These are phyloP conservation scores for Thaumatotibia leucotreta DNA, from an alignment of 1,140 invertebrate genomes.

Conservation along the genomic window DNA sequence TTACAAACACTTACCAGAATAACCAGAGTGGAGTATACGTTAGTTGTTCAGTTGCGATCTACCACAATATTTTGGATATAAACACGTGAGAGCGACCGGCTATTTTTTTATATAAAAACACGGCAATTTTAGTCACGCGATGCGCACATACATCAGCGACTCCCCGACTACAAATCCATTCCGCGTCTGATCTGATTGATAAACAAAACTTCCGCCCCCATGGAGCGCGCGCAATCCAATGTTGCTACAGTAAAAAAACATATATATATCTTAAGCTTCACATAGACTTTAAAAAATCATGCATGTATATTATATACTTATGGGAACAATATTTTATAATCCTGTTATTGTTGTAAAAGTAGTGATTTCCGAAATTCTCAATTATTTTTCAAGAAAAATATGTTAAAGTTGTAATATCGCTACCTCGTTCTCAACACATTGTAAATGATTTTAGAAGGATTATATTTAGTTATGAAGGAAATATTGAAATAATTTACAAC, in stretches of 20 bases:
- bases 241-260: constrained; percentile 27
- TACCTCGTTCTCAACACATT: too few relatives aligned
- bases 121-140: not conserved
- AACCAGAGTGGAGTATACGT: not conserved
- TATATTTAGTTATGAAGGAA: too few relatives aligned
- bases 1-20: not conserved
- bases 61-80: not conserved
- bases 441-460: too few relatives aligned
- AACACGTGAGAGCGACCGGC: constrained; percentile 10
- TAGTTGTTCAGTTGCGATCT: not conserved
- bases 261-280: not conserved
- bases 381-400: too few relatives aligned
- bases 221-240: constrained; percentile 62
- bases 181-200: constrained; percentile 59
- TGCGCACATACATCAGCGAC: not conserved
- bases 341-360: too few relatives aligned
- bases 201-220: constrained; percentile 64
- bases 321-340: too few relatives aligned
- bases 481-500: too few relatives aligned
- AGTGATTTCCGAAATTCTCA: too few relatives aligned
- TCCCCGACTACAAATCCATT: constrained; percentile 7
- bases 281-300: too few relatives aligned
- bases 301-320: too few relatives aligned
- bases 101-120: constrained; percentile 3
- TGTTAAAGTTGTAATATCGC: too few relatives aligned